phyloP scores from a whole-genome alignment of 2,888 invertebrate genomes.

The Adela reaumurella region DNA sequence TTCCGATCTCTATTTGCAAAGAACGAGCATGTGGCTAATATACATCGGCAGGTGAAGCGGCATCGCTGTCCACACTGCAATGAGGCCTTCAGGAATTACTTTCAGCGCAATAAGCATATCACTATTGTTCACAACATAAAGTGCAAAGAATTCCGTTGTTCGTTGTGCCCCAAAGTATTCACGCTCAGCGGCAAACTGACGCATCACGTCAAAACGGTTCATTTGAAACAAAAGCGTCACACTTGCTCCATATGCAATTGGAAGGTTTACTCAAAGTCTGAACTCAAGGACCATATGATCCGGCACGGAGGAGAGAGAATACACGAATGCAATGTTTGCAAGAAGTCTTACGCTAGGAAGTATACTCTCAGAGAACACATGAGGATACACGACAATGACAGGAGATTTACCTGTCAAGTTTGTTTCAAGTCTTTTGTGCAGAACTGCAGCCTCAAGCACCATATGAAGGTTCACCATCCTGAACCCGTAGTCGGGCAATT shows the following conservation, averaged over 20 bases:
- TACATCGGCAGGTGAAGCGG: slow-evolving; percentile 42
- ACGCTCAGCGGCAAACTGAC: slow-evolving; percentile 35
- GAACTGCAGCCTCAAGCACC: slow-evolving; percentile 39
- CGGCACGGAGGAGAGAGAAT: slow-evolving; percentile 50
- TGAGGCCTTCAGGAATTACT: slow-evolving; percentile 39
- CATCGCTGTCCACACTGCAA: slow-evolving; percentile 39
- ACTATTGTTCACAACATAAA: slow-evolving; percentile 32
- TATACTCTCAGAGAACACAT: slow-evolving; percentile 41
- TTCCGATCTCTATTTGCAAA: slow-evolving; percentile 42
- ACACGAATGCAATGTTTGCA: slow-evolving; percentile 44
- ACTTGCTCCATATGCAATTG: slow-evolving; percentile 49
- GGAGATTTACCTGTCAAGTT: slow-evolving; percentile 30
- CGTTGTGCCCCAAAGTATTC: slow-evolving; percentile 36
- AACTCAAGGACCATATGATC: slow-evolving; percentile 52
- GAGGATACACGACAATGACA: slow-evolving; percentile 40
- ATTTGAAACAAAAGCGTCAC: slow-evolving; percentile 41
- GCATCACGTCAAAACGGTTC: slow-evolving; percentile 33
- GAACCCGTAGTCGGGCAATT: neutral
- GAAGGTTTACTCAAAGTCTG: slow-evolving; percentile 50
- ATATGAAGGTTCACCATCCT: slow-evolving; percentile 36
- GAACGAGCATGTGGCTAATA: slow-evolving; percentile 45
- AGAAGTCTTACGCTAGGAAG: slow-evolving; percentile 46
- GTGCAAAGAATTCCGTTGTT: slow-evolving; percentile 39
- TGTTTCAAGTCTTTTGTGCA: slow-evolving; percentile 40
- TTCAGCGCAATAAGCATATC: slow-evolving; percentile 41